Evolutionary conservation across 2,888 invertebrate species (phyloP).

Genomic region (Apomyelois bistriatella): DNA sequence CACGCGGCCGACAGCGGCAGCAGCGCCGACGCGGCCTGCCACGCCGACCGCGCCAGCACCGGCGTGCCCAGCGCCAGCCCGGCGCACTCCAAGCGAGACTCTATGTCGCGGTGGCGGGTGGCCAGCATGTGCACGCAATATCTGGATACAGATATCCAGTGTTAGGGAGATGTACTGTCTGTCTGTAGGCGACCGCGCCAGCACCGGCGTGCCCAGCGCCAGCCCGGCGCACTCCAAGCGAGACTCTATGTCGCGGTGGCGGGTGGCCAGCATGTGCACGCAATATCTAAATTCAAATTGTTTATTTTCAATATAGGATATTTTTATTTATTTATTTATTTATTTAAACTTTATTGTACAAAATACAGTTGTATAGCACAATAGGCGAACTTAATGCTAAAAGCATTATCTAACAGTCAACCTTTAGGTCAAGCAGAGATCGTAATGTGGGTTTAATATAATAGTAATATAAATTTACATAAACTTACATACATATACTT

Average conservation of each 20-base stretch:
- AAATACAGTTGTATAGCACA: too few relatives aligned
- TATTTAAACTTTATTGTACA: too few relatives aligned
- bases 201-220: slow-evolving; percentile 88
- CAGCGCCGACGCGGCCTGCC: slow-evolving; percentile 47
- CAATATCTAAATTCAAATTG: too few relatives aligned
- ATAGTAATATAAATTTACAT: too few relatives aligned
- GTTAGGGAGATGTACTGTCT: too few relatives aligned
- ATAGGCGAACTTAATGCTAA: too few relatives aligned
- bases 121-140: slow-evolving; percentile 74
- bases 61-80: slow-evolving; percentile 88
- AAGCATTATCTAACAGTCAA: too few relatives aligned
- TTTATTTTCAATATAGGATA: too few relatives aligned
- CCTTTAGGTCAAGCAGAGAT: too few relatives aligned
- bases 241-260: slow-evolving; percentile 76
- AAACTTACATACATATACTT: too few relatives aligned
- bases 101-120: slow-evolving; percentile 80
- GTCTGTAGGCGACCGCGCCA: slow-evolving; percentile 57
- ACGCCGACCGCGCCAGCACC: slow-evolving; percentile 75
- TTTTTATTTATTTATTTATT: too few relatives aligned
- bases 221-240: slow-evolving; percentile 67
- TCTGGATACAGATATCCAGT: slow-evolving; percentile 27
- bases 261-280: slow-evolving; percentile 74
- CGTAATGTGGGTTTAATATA: too few relatives aligned
- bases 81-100: slow-evolving; percentile 43
- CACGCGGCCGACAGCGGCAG: slow-evolving; percentile 85